phyloP scores from a whole-genome alignment of 1,140 invertebrate genomes.

The Yoshiicerus persimilis region DNA sequence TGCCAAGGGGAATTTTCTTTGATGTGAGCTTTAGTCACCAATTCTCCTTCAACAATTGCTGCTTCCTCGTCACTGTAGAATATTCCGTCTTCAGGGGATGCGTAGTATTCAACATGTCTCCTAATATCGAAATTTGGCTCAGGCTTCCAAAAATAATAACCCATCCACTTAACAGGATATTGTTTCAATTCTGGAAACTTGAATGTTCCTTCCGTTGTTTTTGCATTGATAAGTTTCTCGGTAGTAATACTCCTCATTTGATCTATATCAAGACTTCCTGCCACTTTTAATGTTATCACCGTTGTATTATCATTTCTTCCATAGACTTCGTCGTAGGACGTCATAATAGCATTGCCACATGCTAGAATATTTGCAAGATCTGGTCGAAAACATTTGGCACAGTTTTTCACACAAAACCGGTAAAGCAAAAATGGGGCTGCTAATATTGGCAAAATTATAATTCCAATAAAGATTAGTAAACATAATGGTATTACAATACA shows the following conservation, averaged over 20 bases:
- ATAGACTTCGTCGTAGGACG: not conserved
- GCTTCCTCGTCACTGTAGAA: not conserved
- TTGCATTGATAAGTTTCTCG: not conserved
- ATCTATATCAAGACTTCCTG: not conserved
- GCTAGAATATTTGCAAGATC: not conserved
- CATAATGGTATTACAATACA: not conserved
- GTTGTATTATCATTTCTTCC: not conserved
- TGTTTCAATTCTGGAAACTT: conserved; percentile 22
- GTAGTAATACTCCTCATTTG: not conserved
- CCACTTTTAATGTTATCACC: not conserved
- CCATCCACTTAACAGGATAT: conserved; percentile 6
- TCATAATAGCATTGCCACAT: not conserved
- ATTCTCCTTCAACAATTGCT: not conserved
- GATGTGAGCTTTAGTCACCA: not conserved
- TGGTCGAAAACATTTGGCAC: not conserved
- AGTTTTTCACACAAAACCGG: not conserved
- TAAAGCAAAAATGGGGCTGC: not conserved
- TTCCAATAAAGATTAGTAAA: not conserved
- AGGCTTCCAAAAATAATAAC: conserved; percentile 29
- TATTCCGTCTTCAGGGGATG: not conserved
- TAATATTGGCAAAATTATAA: not conserved
- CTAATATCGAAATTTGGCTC: conserved; percentile 16
- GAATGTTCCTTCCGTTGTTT: not conserved
- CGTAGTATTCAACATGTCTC: not conserved
- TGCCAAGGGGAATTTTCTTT: not conserved